phyloP scores from a whole-genome alignment of 2,888 invertebrate genomes.

The Drosophila pegasa region DNA sequence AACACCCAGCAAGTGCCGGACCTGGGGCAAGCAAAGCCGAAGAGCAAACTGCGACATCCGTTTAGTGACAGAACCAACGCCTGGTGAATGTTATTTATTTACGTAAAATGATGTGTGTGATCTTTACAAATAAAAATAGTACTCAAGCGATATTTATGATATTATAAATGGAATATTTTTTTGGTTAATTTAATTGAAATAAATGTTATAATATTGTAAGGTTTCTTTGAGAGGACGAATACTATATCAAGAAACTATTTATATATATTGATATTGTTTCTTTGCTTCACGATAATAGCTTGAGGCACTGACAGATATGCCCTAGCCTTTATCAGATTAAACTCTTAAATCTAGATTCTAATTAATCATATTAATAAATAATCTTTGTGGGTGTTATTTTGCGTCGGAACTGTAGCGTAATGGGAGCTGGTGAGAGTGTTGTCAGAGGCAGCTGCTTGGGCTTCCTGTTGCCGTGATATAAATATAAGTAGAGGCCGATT shows the following conservation, averaged over 20 bases:
- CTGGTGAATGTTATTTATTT: conserved; percentile 47
- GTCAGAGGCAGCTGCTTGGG: conserved; percentile 25
- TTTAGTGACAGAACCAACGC: conserved; percentile 45
- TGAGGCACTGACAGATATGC: too few relatives aligned
- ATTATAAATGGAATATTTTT: neutral
- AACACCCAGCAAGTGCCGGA: conserved; percentile 20
- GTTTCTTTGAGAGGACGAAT: too few relatives aligned
- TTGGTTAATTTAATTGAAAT: too few relatives aligned
- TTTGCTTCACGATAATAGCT: too few relatives aligned
- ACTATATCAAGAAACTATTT: too few relatives aligned
- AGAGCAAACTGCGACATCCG: conserved; percentile 54
- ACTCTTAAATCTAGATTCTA: neutral
- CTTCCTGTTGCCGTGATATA: conserved; percentile 27
- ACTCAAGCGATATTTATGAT: neutral
- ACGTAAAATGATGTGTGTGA: neutral
- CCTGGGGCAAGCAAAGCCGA: conserved; percentile 3
- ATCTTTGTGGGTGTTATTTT: conserved; percentile 52
- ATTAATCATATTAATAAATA: conserved; percentile 13
- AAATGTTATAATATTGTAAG: neutral
- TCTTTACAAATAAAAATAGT: neutral
- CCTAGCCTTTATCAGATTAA: too few relatives aligned
- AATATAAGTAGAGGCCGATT: conserved; percentile 75
- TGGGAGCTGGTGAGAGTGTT: conserved; percentile 6
- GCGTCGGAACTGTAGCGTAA: conserved; percentile 38
- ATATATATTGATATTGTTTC: too few relatives aligned